Evolutionary conservation across 2,113 vertebrate species (phyloP).

Genomic region (Mionectes macconnelli): DNA sequence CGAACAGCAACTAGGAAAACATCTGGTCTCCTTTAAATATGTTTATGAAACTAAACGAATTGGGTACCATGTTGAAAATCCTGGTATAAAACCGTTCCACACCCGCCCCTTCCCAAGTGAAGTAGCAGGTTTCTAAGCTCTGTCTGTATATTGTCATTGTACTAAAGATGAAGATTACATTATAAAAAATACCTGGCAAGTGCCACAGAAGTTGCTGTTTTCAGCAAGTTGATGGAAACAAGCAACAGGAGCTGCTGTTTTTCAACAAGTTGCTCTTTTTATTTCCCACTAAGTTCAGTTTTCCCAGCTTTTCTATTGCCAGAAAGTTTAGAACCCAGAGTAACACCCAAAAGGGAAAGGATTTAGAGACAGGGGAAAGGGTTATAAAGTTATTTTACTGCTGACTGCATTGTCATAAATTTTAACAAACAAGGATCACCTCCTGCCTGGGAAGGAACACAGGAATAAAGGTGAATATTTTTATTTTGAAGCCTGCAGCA

Average conservation of each 20-base stretch:
- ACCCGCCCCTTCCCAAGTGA: background rate
- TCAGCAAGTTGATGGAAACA: background rate
- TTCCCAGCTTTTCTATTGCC: background rate
- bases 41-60: background rate
- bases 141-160: background rate
- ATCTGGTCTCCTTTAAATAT: background rate
- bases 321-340: background rate
- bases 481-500: background rate
- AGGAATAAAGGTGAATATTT: background rate
- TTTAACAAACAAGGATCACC: constrained; percentile 59
- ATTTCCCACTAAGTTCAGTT: background rate
- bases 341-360: constrained; percentile 45
- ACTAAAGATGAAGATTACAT: background rate
- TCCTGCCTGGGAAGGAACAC: constrained; percentile 3
- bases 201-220: background rate
- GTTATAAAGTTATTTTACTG: constrained; percentile 59
- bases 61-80: background rate
- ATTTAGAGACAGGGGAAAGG: constrained; percentile 38
- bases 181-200: background rate
- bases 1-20: constrained; percentile 1
- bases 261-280: constrained; percentile 4
- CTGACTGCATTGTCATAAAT: constrained; percentile 57
- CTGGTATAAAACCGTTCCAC: background rate
- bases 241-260: background rate
- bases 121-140: background rate